These are phyloP conservation scores for Melanchra persicariae DNA, from an alignment of 2,888 invertebrate genomes.

Conservation along the genomic window DNA sequence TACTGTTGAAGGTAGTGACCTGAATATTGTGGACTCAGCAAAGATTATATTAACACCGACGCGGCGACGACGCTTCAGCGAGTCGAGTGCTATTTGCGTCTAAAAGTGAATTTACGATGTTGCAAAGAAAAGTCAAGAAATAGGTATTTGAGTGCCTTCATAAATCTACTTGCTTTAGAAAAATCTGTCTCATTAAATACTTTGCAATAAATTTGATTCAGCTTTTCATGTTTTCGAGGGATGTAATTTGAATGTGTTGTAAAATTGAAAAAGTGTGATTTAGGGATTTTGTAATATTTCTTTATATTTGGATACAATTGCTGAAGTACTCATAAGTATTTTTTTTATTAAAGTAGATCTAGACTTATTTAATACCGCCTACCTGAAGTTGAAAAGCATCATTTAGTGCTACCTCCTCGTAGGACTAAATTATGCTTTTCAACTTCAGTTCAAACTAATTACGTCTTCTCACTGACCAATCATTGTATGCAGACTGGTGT, in stretches of 20 bases:
- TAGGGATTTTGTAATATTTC: background rate
- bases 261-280: background rate
- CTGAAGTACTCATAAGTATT: background rate
- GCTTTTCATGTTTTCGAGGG: constrained; percentile 19
- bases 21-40: constrained; percentile 71
- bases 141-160: constrained; percentile 53
- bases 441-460: background rate
- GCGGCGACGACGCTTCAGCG: constrained; percentile 67
- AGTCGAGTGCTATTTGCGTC: constrained; percentile 73
- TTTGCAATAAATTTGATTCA: constrained; percentile 36
- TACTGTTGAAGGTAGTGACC: constrained; percentile 76
- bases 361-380: background rate
- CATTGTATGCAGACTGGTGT: background rate
- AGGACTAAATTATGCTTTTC: too few species aligned
- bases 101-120: constrained; percentile 62
- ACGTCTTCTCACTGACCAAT: background rate
- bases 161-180: constrained; percentile 45
- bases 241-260: constrained; percentile 26
- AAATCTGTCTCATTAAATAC: constrained; percentile 43
- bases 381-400: background rate
- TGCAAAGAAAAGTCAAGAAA: constrained; percentile 60
- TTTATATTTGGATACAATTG: background rate
- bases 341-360: too few species aligned
- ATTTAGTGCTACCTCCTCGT: background rate
- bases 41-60: constrained; percentile 77